Evolutionary conservation across 2,888 invertebrate genomes (phyloP), one percentile per base, ranked within the genome.

Genomic region (Sussaba pulchella): DNA sequence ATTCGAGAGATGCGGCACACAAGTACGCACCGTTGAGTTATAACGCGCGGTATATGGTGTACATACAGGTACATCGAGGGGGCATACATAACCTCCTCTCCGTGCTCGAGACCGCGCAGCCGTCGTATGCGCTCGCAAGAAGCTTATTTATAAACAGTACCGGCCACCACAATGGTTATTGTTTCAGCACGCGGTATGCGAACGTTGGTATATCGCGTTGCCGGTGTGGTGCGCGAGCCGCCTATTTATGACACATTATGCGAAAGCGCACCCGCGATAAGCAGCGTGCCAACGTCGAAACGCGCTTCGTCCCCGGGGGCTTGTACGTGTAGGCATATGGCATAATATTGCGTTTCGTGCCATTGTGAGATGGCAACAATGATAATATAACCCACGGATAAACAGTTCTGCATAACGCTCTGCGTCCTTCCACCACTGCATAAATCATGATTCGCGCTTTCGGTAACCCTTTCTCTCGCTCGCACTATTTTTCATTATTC

Each of bases 171-270:
- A 92, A 92, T 92, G 92, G 91, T 92, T 92, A 92, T 92, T 92
- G 92, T 92, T 91, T 91, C 89, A 90, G 88, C 86, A 73, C 82
- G 83, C 86, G 87, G 89, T 87, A 90, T 87, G 87, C 88, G 86
- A 85, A 85, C 85, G 83, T 77, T 26, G 70, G n/a, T n/a, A n/a
- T 54, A 41, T 59, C 36, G 50, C 47, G 54, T 64, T 54, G 45
- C 52, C 19, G 24, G 45, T 63, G 78, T 26, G 39, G 63, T 67
- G 70, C 78, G 61, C 75, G 87, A 86, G 87, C 89, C 90, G 90
- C 91, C 91, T 92, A 91, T 92, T 92, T 92, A 92, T 92, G 92
- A 92, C 92, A 91, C 91, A 92, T 92, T 91, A 92, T 92, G 90
- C 92, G 91, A 91, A 89, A 91, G 90, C 88, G 89, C 90, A 89